Percentiles rank a stretch among this genome's conserved stretches.
These are phyloP conservation scores for Melanerpes formicivorus DNA, from an alignment of 2,113 vertebrate species.

Conservation along the genomic window DNA sequence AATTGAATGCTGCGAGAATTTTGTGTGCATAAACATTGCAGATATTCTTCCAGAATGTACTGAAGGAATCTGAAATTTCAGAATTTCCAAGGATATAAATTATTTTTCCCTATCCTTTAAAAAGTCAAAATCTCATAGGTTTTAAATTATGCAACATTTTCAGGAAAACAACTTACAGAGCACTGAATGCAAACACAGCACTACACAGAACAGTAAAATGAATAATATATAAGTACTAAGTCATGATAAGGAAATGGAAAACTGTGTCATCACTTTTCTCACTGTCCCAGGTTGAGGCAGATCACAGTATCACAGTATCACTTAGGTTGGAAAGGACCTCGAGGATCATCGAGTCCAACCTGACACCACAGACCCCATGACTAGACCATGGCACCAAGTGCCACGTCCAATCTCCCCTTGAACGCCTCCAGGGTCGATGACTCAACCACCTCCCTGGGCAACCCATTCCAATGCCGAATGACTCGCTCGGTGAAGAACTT, in stretches of 20 bases:
- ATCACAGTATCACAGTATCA: too few relatives aligned
- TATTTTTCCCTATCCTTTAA: neutral
- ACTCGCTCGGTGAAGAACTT: too few relatives aligned
- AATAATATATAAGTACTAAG: neutral
- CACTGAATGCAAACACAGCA: neutral
- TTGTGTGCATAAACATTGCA: neutral
- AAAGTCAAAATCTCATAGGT: accelerated
- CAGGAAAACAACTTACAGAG: neutral
- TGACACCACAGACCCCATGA: too few relatives aligned
- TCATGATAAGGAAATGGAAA: neutral
- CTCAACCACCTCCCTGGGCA: too few relatives aligned
- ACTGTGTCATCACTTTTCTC: neutral
- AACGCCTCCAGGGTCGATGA: too few relatives aligned
- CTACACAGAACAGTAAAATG: neutral
- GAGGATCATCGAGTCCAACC: too few relatives aligned
- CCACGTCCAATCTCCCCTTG: too few relatives aligned
- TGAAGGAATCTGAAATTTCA: neutral
- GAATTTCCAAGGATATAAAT: neutral
- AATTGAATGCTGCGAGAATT: neutral
- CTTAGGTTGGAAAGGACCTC: too few relatives aligned
- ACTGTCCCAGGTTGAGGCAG: too few relatives aligned
- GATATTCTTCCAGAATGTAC: neutral
- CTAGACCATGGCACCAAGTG: too few relatives aligned
- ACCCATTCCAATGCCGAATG: too few relatives aligned
- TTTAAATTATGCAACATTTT: neutral